These are phyloP conservation scores for Drosophila picticornis DNA, from an alignment of 2,888 invertebrate genomes.

Conservation along the genomic window DNA sequence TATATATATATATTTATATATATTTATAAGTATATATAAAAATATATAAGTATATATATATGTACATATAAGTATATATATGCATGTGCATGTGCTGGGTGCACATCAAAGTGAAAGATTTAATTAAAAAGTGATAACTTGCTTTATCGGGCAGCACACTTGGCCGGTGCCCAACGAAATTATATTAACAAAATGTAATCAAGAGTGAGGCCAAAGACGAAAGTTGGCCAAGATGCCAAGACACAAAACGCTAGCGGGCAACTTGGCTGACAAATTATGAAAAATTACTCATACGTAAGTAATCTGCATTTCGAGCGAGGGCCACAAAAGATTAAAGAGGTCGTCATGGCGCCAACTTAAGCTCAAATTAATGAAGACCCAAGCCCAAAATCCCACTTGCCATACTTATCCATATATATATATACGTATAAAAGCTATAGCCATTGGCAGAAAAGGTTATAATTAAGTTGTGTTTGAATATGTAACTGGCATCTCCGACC, in stretches of 20 bases:
- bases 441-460: background rate
- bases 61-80: background rate
- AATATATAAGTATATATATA: background rate
- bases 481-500: background rate
- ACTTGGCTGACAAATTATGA: conserved; percentile 63
- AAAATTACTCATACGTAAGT: conserved; percentile 73
- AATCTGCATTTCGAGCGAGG: conserved; percentile 57
- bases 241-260: conserved; percentile 4
- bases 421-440: background rate
- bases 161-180: conserved; percentile 57
- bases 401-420: background rate
- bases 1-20: background rate
- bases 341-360: background rate
- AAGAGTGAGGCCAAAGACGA: conserved; percentile 43
- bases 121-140: conserved; percentile 78
- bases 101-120: conserved; percentile 70
- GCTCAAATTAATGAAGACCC: background rate
- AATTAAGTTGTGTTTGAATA: background rate
- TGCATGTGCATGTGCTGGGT: background rate
- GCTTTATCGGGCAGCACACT: conserved; percentile 44
- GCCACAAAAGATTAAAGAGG: conserved; percentile 51
- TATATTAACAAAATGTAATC: conserved; percentile 74
- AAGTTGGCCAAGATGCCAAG: conserved; percentile 38
- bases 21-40: background rate
- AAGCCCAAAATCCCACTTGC: background rate